Conservation (phyloP, 2,113 vertebrate genomes). For the Serilophus lunatus region DNA sequence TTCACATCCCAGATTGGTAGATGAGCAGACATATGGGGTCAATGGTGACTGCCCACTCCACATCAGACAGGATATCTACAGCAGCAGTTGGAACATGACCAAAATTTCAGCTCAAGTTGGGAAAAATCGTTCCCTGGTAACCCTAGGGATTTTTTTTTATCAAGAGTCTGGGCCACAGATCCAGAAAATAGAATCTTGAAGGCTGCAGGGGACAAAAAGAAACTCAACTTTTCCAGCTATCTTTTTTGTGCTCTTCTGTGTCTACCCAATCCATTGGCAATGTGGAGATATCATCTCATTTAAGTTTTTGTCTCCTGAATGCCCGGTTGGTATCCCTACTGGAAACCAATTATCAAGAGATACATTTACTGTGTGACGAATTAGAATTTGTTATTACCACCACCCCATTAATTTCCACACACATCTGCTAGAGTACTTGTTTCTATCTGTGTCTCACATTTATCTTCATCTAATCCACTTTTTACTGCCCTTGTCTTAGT, state of each 20-base stretch:
- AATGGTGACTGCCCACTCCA: fast-evolving
- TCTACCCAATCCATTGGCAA: neutral
- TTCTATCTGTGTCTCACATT: constrained; percentile 52
- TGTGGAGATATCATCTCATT: neutral
- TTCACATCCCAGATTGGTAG: neutral
- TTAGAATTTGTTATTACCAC: constrained; percentile 58
- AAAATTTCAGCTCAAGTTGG: neutral
- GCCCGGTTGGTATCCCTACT: neutral
- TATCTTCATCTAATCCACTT: constrained; percentile 69
- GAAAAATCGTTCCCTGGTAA: neutral
- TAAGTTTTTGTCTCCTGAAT: neutral
- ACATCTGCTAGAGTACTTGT: constrained; percentile 65
- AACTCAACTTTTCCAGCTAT: neutral
- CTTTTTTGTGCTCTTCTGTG: neutral
- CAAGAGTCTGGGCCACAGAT: neutral
- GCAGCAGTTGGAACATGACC: neutral
- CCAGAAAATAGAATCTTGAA: neutral
- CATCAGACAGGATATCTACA: neutral
- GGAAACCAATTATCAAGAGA: constrained; percentile 1
- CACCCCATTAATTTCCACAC: constrained; percentile 67
- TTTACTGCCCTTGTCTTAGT: constrained; percentile 63
- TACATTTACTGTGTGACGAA: constrained; percentile 18
- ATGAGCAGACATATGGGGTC: neutral
- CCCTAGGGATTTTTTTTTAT: neutral
- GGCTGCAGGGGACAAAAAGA: neutral